These are phyloP conservation scores for Lophius piscatorius DNA, from an alignment of 2,113 vertebrate genomes.

Conservation along the genomic window DNA sequence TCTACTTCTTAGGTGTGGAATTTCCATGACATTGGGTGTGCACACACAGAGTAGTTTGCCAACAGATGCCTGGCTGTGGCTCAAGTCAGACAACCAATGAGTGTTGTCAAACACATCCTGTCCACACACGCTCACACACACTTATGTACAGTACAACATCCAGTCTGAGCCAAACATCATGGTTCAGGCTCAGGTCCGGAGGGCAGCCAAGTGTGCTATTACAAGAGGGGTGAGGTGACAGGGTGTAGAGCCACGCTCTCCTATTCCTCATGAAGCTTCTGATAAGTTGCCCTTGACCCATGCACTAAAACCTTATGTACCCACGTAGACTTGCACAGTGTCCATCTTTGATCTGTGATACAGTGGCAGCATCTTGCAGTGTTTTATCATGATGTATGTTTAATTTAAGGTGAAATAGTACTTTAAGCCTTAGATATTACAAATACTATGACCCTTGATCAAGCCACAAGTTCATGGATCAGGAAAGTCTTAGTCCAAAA, in stretches of 20 bases:
- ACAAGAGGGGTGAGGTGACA: conserved; percentile 19
- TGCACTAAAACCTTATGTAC: conserved; percentile 1
- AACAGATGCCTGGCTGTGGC: conserved; percentile 17
- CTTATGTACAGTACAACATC: conserved; percentile 8
- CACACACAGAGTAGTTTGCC: conserved; percentile 1
- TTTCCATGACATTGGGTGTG: conserved; percentile 5
- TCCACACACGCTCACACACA: conserved; percentile 12
- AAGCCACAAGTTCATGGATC: too few relatives aligned
- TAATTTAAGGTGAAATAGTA: too few relatives aligned
- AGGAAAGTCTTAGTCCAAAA: too few relatives aligned
- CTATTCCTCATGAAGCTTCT: not conserved
- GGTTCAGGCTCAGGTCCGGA: not conserved
- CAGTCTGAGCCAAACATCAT: conserved; percentile 1
- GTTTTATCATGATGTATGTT: too few relatives aligned
- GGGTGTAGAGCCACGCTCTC: not conserved
- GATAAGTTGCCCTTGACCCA: conserved; percentile 6
- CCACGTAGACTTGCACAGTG: not conserved
- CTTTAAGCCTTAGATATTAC: too few relatives aligned
- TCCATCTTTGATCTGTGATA: too few relatives aligned
- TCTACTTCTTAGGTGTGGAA: not conserved
- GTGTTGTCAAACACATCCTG: conserved; percentile 27
- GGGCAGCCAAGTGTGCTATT: conserved; percentile 2
- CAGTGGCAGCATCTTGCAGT: too few relatives aligned
- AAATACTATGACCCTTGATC: too few relatives aligned
- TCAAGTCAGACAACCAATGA: conserved; percentile 17